phyloP scores from a whole-genome alignment of 92 coral and sea anemone species.

The Parazoanthus swiftii region DNA sequence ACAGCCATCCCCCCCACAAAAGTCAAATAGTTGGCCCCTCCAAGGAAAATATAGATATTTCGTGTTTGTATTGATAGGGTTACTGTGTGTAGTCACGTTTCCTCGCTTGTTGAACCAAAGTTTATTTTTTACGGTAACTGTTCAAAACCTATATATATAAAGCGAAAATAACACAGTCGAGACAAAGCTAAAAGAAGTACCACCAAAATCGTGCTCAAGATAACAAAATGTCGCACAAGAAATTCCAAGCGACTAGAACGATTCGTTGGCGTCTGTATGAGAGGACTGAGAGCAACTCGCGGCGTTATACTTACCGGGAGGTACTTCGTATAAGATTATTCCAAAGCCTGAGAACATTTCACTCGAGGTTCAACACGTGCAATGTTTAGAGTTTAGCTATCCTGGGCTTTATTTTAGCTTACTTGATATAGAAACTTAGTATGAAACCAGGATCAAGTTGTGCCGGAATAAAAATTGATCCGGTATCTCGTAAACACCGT shows the following conservation, averaged over 20 bases:
- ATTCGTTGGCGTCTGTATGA: constrained; percentile 13
- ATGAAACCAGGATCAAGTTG: no score
- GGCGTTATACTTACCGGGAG: background rate
- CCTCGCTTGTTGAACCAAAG: background rate
- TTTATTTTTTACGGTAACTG: no score
- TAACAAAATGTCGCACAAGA: constrained; percentile 22
- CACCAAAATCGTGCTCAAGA: background rate
- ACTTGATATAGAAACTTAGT: no score
- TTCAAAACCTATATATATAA: no score
- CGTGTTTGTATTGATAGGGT: background rate
- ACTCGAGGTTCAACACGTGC: background rate
- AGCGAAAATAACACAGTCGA: no score
- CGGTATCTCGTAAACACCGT: no score
- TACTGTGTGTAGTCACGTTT: background rate
- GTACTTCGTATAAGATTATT: background rate
- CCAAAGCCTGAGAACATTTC: background rate
- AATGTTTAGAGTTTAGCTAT: background rate
- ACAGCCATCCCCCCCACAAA: no score
- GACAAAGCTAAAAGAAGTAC: background rate
- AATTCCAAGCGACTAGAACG: background rate
- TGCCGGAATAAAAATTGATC: no score
- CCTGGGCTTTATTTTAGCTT: no score
- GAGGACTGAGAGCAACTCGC: background rate
- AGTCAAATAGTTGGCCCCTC: no score
- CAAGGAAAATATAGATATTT: background rate